Evolutionary conservation across 2,888 invertebrate genomes (phyloP), one percentile per base, ranked within the genome.

Genomic region (Dolomedes plantarius): DNA sequence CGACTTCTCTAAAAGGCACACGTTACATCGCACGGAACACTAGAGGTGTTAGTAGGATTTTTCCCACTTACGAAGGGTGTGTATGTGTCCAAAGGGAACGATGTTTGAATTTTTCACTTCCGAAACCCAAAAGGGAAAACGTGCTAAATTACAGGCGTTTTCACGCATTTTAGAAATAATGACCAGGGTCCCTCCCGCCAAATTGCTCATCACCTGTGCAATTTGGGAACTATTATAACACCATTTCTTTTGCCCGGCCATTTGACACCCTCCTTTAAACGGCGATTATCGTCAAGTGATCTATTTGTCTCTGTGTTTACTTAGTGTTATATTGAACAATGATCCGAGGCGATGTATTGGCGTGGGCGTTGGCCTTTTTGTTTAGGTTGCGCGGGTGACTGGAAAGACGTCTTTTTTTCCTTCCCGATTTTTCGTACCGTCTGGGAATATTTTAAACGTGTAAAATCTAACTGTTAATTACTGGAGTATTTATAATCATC

Each of bases 161-260:
- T 77, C 77, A 72, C 77, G 72, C 83, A 67, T 74, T 81, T 75
- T 71, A 69, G 56, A 39, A 64, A 56, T 82, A 82, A 82, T 82
- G 64, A 73, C 31, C 27, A 23, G 31, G 41, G 76, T 64, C 67
- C 46, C 72, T 76, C 62, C 77, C 68, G 77, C 68, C 56, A 85
- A 85, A 85, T 77, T 85, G 72, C 62, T 72, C 32, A 73, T 41
- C 77, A 72, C 72, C 62, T 46, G 11, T 36, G 83, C 73, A 85
- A 85, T 85, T 85, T 85, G 56, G 50, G 56, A 72, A 73, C 83
- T 85, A 85, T 85, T 85, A 85, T 77, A 85, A 77, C 83, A 73
- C 83, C 83, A 85, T 85, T 85, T 85, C 83, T 85, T 85, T 41
- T 36, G 27, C 29, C 56, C 31, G n/a, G 67, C 76, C 39, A 85